Evolutionary conservation across 2,797 vertebrate genomes (phyloP).

Genomic region (Tapera naevia): DNA sequence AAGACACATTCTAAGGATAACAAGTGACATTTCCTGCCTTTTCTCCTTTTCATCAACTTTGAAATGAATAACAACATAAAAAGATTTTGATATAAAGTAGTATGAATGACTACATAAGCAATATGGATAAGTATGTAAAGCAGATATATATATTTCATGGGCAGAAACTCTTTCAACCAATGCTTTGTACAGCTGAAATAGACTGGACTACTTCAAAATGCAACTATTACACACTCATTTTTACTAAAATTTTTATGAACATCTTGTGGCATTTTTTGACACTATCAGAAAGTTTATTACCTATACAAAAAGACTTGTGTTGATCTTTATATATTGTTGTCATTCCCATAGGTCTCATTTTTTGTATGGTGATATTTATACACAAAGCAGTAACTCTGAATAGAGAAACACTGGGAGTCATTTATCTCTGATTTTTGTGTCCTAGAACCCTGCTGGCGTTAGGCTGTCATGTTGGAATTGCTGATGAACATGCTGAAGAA

Average conservation of each 20-base stretch:
- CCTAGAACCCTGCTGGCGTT: constrained; percentile 90
- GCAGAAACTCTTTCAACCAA: not conserved
- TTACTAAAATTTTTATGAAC: not conserved
- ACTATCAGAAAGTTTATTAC: not conserved
- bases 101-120: not conserved
- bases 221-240: too few species aligned
- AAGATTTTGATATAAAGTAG: not conserved
- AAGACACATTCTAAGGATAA: not conserved
- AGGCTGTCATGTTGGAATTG: constrained; percentile 92
- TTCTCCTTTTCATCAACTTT: not conserved
- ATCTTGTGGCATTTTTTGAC: not conserved
- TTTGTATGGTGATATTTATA: not conserved
- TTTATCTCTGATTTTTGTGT: constrained; percentile 42
- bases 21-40: not conserved
- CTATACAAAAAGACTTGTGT: not conserved
- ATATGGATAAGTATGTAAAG: not conserved
- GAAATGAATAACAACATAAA: not conserved
- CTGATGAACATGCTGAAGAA: constrained; percentile 90
- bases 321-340: not conserved
- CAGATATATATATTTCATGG: not conserved
- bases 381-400: not conserved
- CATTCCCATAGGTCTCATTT: not conserved
- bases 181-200: not conserved
- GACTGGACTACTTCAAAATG: too few species aligned
- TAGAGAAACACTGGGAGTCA: not conserved